These are phyloP conservation scores for Linnaemya tessellans DNA, from an alignment of 2,888 invertebrate genomes.

Conservation along the genomic window DNA sequence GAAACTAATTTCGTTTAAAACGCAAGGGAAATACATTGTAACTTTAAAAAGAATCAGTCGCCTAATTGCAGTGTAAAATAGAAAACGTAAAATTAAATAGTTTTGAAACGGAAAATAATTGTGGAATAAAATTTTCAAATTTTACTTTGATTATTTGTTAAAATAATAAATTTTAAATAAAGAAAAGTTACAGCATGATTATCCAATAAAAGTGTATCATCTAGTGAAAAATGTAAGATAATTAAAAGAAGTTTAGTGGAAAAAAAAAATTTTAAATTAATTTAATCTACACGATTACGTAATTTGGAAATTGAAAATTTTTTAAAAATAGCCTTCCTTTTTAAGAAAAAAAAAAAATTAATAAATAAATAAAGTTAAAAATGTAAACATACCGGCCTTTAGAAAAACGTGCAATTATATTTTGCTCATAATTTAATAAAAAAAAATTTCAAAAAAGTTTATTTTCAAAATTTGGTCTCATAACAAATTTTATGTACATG, in stretches of 20 bases:
- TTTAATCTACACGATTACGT: constrained; percentile 20
- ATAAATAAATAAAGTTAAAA: too few species aligned
- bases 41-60: constrained; percentile 71
- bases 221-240: neutral
- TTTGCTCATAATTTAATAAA: constrained; percentile 57
- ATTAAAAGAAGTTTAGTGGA: neutral
- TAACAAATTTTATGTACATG: constrained; percentile 43
- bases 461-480: constrained; percentile 35
- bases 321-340: neutral
- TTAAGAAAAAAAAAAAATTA: neutral
- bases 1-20: constrained; percentile 44
- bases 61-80: constrained; percentile 59
- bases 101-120: neutral
- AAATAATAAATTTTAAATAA: constrained; percentile 1
- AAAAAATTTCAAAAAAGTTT: constrained; percentile 33
- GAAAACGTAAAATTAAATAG: constrained; percentile 47
- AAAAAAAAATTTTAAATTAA: constrained; percentile 6
- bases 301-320: constrained; percentile 23
- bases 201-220: neutral
- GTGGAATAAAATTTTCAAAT: constrained; percentile 1
- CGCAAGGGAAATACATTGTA: constrained; percentile 44
- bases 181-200: neutral
- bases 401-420: constrained; percentile 49
- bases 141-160: neutral
- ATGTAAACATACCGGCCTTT: constrained; percentile 55